phyloP scores from a whole-genome alignment of 23 tunicate genomes.

The Oikopleura vanhoeffeni region DNA sequence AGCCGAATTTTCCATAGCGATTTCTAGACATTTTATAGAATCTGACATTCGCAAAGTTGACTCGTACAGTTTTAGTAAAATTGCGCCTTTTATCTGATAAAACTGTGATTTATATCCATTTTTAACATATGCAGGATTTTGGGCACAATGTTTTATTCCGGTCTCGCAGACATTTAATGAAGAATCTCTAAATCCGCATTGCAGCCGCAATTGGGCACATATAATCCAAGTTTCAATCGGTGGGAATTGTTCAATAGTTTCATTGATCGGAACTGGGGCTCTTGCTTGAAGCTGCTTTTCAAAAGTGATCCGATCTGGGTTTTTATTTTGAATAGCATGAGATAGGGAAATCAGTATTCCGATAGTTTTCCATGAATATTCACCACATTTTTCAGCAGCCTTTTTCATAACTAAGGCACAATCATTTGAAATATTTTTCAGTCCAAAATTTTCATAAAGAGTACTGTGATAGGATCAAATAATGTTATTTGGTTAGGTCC shows the following conservation, averaged over 20 bases:
- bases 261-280: neutral
- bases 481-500: too few species aligned
- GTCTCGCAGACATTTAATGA: neutral
- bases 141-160: neutral
- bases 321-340: neutral
- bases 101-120: neutral
- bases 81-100: neutral
- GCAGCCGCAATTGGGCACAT: neutral
- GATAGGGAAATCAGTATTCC: neutral
- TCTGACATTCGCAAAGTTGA: neutral
- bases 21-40: neutral
- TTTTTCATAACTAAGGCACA: neutral
- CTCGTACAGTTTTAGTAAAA: neutral
- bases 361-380: neutral
- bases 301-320: neutral
- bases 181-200: slow-evolving; percentile 2
- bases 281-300: neutral
- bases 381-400: neutral
- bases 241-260: neutral
- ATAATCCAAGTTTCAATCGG: neutral
- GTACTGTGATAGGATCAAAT: too few species aligned
- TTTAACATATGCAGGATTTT: neutral
- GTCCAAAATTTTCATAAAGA: neutral
- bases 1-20: neutral
- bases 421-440: neutral